phyloP scores from a whole-genome alignment of 2,888 invertebrate genomes.

The Ichneumoninae sp. region DNA sequence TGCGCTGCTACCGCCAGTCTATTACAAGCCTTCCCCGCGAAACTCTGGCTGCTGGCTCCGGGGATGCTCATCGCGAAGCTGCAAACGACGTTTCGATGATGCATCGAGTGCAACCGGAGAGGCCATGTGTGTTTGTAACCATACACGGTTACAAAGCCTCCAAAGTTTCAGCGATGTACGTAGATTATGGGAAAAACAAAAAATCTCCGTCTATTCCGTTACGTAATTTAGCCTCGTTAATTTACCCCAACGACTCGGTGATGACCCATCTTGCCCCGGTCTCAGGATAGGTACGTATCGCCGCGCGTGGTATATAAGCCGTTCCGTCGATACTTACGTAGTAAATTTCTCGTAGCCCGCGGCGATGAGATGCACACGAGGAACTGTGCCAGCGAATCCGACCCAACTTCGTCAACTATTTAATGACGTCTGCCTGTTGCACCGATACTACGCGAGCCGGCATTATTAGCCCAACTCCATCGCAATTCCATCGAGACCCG shows the following conservation, averaged over 20 bases:
- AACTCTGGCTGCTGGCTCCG: constrained; percentile 33
- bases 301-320: not conserved
- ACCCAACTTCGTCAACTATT: constrained; percentile 25
- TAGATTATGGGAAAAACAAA: not conserved
- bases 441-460: not conserved
- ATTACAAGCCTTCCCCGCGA: constrained; percentile 6
- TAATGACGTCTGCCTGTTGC: constrained; percentile 35
- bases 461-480: not conserved
- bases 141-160: not conserved
- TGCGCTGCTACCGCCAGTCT: constrained; percentile 8
- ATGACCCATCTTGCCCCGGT: not conserved
- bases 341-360: not conserved
- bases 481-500: not conserved
- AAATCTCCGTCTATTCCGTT: not conserved
- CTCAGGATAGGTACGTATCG: not conserved
- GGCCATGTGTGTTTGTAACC: constrained; percentile 5
- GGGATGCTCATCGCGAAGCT: constrained; percentile 55
- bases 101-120: constrained; percentile 55
- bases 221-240: not conserved
- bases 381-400: not conserved
- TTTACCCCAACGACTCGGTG: not conserved
- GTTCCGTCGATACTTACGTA: not conserved
- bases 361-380: not conserved
- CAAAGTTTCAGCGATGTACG: not conserved
- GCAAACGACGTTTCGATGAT: constrained; percentile 67